Evolutionary conservation across 2,113 vertebrate genomes (phyloP), one percentile per base, ranked within the genome.

Genomic region (Scomber japonicus): DNA sequence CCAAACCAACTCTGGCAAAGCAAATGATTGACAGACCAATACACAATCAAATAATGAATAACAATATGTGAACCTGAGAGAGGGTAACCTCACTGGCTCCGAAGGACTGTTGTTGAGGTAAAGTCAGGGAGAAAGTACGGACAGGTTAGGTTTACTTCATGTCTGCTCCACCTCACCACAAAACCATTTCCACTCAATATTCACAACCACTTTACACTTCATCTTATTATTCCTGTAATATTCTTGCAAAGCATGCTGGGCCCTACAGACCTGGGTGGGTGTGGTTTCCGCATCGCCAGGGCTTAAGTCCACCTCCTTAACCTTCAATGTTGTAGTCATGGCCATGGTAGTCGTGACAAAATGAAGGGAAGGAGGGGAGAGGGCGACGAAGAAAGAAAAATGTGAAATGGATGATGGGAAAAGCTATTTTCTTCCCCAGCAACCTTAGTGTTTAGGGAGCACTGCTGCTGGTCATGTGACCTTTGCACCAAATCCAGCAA

Each of bases 251-350:
- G 79, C 78, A 93, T 90, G 88, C 86, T 91, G 82, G 84, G 80
- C 88, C 91, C 94, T 93, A 97, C 96, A 95, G 96, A 97, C 96
- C 97, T 97, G 93, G 51, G 70, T 74, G 82, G 84, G 85, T 53
- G 80, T 9, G 66, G 81, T 54, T 78, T 84, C 93, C 46, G 77
- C 86, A 75, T 91, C 83, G 85, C 90, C 94, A 85, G 67, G 82
- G 89, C 92, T 93, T 68, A 93, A 87, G 89, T 96, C 94, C 92
- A 75, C 86, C 95, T 90, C 91, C 88, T 93, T 90, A 88, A 95
- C 93, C 95, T 96, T 94, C 46, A 86, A 45, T 81, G 82, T 79
- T 71, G 91, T 76, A 88, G 91, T 81, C 84, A 82, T 84, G 86
- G 85, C 74, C 82, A 93, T 89, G 89, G 86, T 87, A 94, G 91